Evolutionary conservation across 2,113 vertebrate genomes (phyloP), one percentile per base, ranked within the genome.

Genomic region (Riparia riparia): DNA sequence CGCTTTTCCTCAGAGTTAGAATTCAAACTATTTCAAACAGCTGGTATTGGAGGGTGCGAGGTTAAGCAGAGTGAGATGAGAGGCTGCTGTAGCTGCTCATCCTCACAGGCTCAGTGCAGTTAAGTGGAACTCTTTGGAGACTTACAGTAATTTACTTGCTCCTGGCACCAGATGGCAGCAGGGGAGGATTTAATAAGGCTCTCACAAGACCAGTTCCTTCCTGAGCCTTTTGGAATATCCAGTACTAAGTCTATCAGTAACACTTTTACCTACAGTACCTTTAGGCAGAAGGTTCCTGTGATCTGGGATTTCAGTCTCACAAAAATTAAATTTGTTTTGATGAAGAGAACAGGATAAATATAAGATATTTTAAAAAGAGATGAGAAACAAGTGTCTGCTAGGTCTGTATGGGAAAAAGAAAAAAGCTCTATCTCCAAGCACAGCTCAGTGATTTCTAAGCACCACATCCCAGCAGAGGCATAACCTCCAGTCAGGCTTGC

Each of bases 81-180:
- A 70, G 0, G 2, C 89, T 82, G 53, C 60, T 50, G 37, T 44
- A 47, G 53, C 70, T 82, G 53, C 54, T 86, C 18, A 56, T 32
- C 22, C 54, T 82, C 65, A 8, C 9, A 66, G 42, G 56, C 49
- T 79, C 19, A 29, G 41, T 21, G 41, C 51, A 60, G 41, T 25
- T 25, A 53, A 84, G 54, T 1, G 1, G 20, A 72, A 42, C 45
- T 77, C 79, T 69, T 90, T 3, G 8, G 53, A 82, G 50, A 82
- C 25, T 57, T 85, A 32, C 18, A 85, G 79, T 73, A 77, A 86
- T 90, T 96, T 96, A 53, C 95, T 93, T 92, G 60, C 44, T 95
- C 31, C 68, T 88, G 82, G 95, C 93, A 93, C 74, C 93, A 96
- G 93, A 78, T 90, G 95, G 96, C 95, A 97, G 96, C 85, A 97